These are phyloP conservation scores for Hipposideros armiger DNA, from an alignment of 2,113 vertebrate genomes.

Conservation along the genomic window DNA sequence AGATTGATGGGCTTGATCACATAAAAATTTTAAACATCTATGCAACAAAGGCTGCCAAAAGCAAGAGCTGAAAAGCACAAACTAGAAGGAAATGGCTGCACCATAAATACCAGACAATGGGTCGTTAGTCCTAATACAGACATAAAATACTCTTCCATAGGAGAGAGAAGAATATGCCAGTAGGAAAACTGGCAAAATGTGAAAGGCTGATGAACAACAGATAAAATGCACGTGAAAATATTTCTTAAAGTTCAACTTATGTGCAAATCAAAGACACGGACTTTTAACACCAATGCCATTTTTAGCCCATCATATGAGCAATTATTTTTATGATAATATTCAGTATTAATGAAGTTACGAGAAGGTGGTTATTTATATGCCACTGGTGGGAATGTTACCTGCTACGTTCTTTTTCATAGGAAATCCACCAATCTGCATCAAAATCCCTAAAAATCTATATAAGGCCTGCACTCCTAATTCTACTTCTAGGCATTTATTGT, in stretches of 20 bases:
- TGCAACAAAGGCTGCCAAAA: conserved; percentile 67
- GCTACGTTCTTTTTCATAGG: neutral
- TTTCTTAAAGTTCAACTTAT: neutral
- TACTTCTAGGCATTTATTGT: neutral
- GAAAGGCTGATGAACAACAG: neutral
- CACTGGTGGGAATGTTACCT: neutral
- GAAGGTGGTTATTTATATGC: neutral
- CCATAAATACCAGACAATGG: conserved; percentile 28
- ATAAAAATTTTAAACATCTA: conserved; percentile 68
- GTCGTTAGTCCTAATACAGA: conserved; percentile 41
- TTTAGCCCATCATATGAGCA: neutral
- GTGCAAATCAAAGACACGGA: neutral
- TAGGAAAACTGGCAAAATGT: conserved; percentile 17
- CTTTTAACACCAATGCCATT: neutral
- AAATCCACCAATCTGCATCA: neutral
- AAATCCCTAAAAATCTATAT: neutral
- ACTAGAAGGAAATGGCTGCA: neutral
- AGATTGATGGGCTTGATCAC: conserved; percentile 56
- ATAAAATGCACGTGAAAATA: neutral
- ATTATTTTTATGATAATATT: neutral
- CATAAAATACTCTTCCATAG: neutral
- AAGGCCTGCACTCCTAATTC: neutral
- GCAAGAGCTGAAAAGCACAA: conserved; percentile 41
- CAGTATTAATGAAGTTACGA: neutral
- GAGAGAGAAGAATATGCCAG: neutral